Conservation (phyloP, 2,113 vertebrate genomes). For the Mus spicilegus region DNA sequence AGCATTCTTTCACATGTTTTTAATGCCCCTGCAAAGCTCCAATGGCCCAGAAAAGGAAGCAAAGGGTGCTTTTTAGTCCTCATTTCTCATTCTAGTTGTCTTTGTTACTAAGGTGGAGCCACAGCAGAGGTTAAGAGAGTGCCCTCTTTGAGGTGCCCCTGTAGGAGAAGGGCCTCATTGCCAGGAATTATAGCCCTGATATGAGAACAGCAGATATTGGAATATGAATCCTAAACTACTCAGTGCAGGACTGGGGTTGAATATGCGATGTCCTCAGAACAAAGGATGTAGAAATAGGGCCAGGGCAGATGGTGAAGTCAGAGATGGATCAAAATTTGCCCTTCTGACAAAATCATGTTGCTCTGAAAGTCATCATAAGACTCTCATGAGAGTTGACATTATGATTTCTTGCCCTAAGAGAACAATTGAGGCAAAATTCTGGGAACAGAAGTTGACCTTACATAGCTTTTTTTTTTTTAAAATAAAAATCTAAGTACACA, state of each 20-base stretch:
- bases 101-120: slow-evolving; percentile 71
- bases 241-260: neutral
- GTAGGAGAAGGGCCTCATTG: neutral
- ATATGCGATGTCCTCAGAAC: slow-evolving; percentile 6
- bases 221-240: neutral
- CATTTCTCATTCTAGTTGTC: slow-evolving; percentile 74
- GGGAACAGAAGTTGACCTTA: slow-evolving; percentile 57
- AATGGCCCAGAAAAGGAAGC: slow-evolving; percentile 40
- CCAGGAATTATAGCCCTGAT: neutral
- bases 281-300: neutral
- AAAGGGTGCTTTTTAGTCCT: neutral
- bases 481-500: slow-evolving; percentile 62
- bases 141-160: neutral
- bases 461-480: slow-evolving; percentile 23
- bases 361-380: slow-evolving; percentile 37
- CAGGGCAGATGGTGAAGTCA: slow-evolving; percentile 4
- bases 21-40: slow-evolving; percentile 47
- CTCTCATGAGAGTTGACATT: slow-evolving; percentile 19
- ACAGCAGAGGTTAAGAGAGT: slow-evolving; percentile 58
- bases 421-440: slow-evolving; percentile 38
- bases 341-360: slow-evolving; percentile 41
- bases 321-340: neutral
- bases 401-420: slow-evolving; percentile 56
- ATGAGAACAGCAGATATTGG: neutral
- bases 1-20: slow-evolving; percentile 71